A percentile compares a stretch with the other conserved stretches of the same genome.
phyloP scores from a whole-genome alignment of 2,797 vertebrate species.

The Darevskia nairensis region DNA sequence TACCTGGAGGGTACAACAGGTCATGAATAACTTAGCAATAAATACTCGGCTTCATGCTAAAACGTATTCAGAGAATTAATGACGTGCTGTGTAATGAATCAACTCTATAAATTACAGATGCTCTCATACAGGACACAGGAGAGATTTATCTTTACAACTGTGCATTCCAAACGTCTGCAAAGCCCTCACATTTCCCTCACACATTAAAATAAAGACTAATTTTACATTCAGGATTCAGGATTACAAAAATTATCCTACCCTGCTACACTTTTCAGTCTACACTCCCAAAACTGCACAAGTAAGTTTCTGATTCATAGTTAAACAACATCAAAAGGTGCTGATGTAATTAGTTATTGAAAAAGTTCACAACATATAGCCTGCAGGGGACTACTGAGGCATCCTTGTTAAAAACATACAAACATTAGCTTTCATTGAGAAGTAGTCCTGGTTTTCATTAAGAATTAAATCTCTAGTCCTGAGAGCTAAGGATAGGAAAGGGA shows the following conservation, averaged over 20 bases:
- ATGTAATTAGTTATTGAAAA: neutral
- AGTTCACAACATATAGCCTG: neutral
- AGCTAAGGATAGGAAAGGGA: neutral
- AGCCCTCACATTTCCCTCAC: accelerated
- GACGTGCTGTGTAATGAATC: conserved; percentile 30
- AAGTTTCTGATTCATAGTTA: conserved; percentile 3
- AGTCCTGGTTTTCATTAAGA: too few species aligned
- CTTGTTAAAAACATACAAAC: neutral
- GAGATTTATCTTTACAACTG: conserved; percentile 28
- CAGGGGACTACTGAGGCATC: neutral
- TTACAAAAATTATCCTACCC: neutral
- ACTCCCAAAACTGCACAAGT: neutral
- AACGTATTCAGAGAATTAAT: conserved; percentile 25
- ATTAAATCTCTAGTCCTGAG: neutral
- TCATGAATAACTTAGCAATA: conserved; percentile 4
- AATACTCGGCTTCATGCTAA: conserved; percentile 22
- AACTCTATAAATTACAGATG: conserved; percentile 32
- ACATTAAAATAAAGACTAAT: neutral
- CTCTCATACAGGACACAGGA: conserved; percentile 29
- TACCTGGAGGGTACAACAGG: conserved; percentile 20
- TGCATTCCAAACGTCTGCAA: conserved; percentile 35
- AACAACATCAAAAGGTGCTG: neutral
- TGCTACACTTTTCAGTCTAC: neutral
- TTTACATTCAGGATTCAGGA: neutral
- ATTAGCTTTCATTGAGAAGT: neutral